phyloP scores from a whole-genome alignment of 2,113 vertebrate species.

The Perognathus longimembris region DNA sequence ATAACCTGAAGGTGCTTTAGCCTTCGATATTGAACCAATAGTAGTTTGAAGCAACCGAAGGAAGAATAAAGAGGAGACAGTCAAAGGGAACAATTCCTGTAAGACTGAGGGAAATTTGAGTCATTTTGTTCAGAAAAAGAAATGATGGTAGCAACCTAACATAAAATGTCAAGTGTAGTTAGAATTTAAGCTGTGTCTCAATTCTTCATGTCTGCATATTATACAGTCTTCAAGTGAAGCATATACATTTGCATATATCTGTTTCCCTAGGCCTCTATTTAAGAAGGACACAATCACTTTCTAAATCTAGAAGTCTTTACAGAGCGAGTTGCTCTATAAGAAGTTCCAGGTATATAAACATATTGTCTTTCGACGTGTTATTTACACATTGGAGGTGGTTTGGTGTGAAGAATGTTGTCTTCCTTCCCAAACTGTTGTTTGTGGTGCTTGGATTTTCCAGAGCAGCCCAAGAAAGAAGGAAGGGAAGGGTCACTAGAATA shows the following conservation, averaged over 20 bases:
- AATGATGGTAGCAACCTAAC: neutral
- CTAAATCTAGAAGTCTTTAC: neutral
- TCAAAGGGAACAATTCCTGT: neutral
- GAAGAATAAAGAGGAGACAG: neutral
- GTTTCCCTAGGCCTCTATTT: slow-evolving; percentile 4
- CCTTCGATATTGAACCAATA: neutral
- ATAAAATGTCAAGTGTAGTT: neutral
- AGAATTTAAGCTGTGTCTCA: neutral
- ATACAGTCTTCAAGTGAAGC: slow-evolving; percentile 40
- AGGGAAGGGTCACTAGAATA: neutral
- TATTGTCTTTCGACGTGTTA: neutral
- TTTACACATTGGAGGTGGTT: slow-evolving; percentile 6
- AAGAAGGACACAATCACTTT: slow-evolving; percentile 9
- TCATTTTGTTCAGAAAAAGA: neutral
- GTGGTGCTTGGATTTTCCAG: slow-evolving; percentile 3
- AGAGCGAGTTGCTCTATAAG: neutral
- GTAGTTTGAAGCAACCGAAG: neutral
- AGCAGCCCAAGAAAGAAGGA: neutral
- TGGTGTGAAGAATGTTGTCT: neutral
- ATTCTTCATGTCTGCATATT: slow-evolving; percentile 10
- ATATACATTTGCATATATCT: neutral
- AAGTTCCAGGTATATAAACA: neutral
- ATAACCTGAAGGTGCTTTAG: neutral
- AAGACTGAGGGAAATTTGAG: neutral
- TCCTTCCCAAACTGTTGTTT: slow-evolving; percentile 1